A percentile compares a stretch with the other conserved stretches of the same genome.
Conservation (phyloP, 1,140 invertebrate species). For the Formica exsecta region DNA sequence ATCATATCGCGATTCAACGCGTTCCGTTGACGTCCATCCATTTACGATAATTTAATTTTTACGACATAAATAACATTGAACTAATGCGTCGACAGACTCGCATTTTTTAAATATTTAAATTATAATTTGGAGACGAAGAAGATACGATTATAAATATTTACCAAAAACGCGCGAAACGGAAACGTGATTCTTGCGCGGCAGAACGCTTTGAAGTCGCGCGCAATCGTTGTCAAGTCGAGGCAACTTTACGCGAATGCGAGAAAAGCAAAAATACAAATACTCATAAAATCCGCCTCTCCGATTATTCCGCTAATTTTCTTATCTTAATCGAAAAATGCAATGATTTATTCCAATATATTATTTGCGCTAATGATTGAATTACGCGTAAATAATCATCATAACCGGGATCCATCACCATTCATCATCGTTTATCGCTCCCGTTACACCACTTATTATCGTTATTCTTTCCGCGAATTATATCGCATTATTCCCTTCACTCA, state of each 20-base stretch:
- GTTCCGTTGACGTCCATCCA: background rate
- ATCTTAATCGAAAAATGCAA: background rate
- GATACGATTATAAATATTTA: background rate
- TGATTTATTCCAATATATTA: background rate
- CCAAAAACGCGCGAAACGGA: conserved; percentile 5
- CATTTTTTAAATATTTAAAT: background rate
- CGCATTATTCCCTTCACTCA: background rate
- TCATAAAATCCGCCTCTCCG: background rate
- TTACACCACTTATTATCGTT: conserved; percentile 3
- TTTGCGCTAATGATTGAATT: background rate
- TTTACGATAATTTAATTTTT: conserved; percentile 3
- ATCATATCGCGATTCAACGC: background rate
- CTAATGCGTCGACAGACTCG: background rate
- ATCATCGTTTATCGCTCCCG: conserved; percentile 32
- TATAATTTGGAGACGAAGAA: background rate
- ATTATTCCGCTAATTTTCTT: background rate
- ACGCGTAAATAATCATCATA: background rate
- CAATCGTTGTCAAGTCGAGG: conserved; percentile 21
- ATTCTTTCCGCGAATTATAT: conserved; percentile 8
- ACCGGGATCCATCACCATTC: conserved; percentile 13
- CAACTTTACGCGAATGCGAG: background rate
- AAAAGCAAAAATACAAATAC: background rate
- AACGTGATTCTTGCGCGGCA: background rate
- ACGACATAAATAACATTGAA: background rate
- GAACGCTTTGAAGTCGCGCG: conserved; percentile 13